Evolutionary conservation across 2,113 vertebrate species (phyloP).

Genomic region (Oxyruncus cristatus): DNA sequence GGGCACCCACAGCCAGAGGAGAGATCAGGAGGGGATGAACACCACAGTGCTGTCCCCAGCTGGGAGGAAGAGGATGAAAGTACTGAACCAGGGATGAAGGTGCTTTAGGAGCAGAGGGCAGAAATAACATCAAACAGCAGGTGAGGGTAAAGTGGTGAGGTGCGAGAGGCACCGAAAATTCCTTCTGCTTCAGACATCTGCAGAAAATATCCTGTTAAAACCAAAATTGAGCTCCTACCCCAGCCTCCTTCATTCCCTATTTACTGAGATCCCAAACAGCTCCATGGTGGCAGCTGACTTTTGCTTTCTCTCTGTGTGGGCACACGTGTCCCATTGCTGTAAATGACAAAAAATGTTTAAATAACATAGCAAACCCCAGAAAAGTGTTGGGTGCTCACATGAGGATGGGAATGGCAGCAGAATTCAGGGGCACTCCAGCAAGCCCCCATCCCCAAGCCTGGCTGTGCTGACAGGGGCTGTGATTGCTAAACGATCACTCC

Average conservation of each 20-base stretch:
- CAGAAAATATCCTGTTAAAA: not conserved
- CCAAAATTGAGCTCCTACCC: not conserved
- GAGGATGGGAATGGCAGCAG: not conserved
- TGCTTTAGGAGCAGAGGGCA: not conserved
- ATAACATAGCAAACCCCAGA: accelerated
- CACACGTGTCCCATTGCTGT: accelerated
- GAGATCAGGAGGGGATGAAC: accelerated
- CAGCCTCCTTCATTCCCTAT: not conserved
- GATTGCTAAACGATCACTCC: not conserved
- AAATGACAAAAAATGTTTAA: not conserved
- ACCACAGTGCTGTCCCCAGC: not conserved
- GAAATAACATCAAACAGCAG: not conserved
- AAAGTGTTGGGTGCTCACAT: not conserved
- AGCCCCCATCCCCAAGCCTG: not conserved
- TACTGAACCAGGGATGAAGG: not conserved
- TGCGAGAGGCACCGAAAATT: accelerated
- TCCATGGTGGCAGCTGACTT: not conserved
- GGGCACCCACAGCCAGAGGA: not conserved
- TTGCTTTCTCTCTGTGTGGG: not conserved
- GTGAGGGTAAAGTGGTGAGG: not conserved
- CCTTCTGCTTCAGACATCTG: not conserved
- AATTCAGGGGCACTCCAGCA: accelerated
- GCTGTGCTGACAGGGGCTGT: not conserved
- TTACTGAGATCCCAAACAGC: not conserved
- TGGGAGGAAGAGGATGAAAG: not conserved